These are phyloP conservation scores for Nemapogon koenigi DNA, from an alignment of 2,888 invertebrate species.

Conservation along the genomic window DNA sequence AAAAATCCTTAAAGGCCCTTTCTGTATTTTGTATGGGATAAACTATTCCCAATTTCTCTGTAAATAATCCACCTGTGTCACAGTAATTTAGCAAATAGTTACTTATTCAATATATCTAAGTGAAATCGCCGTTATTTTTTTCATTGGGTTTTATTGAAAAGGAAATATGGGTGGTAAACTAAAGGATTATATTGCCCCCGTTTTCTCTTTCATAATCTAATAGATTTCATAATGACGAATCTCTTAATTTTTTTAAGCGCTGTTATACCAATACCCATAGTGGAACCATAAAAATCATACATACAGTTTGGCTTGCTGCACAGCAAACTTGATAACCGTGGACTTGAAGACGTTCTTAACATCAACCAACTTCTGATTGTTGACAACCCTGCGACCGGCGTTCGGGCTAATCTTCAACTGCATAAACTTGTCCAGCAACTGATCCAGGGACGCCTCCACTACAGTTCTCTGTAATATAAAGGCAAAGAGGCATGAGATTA, in stretches of 20 bases:
- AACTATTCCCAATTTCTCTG: too few species aligned
- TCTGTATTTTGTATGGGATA: too few species aligned
- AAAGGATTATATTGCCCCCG: too few species aligned
- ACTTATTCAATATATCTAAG: too few species aligned
- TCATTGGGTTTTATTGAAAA: too few species aligned
- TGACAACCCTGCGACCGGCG: conserved; percentile 22
- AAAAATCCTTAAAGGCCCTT: background rate
- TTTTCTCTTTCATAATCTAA: too few species aligned
- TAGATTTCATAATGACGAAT: background rate
- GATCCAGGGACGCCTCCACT: conserved; percentile 60
- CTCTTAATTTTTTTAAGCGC: too few species aligned
- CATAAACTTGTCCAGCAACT: conserved; percentile 64
- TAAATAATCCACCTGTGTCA: too few species aligned
- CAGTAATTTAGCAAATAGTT: too few species aligned
- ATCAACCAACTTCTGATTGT: conserved; percentile 47
- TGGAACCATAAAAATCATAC: conserved; percentile 23
- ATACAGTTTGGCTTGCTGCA: conserved; percentile 53
- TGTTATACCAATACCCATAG: background rate
- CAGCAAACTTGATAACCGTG: conserved; percentile 64
- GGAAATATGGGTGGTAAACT: too few species aligned
- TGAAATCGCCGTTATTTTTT: too few species aligned
- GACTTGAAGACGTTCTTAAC: conserved; percentile 66
- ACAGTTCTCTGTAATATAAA: conserved; percentile 40
- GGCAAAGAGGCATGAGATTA: background rate
- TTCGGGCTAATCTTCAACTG: conserved; percentile 57